A percentile compares a stretch with the other conserved stretches of the same genome.
phyloP scores from a whole-genome alignment of 2,113 vertebrate genomes.

The Meleagris gallopavo region DNA sequence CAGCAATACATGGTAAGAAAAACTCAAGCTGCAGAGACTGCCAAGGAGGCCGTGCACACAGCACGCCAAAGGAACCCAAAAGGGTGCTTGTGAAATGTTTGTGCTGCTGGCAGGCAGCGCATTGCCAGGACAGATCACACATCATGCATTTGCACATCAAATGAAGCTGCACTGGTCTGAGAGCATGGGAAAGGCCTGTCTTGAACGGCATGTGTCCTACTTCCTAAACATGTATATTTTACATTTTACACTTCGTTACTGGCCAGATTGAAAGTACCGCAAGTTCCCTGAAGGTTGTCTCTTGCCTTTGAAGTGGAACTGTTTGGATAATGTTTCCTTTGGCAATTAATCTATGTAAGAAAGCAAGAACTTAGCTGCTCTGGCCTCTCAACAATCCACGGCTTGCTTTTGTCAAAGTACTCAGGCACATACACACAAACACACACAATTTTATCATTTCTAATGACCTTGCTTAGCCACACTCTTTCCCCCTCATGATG shows the following conservation, averaged over 20 bases:
- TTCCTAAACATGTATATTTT: slow-evolving; percentile 69
- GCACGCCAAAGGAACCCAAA: slow-evolving; percentile 32
- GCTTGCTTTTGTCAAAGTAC: not conserved
- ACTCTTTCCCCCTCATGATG: not conserved
- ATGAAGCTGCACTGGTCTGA: slow-evolving; percentile 56
- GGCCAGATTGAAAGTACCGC: slow-evolving; percentile 70
- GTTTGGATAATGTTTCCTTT: slow-evolving; percentile 80
- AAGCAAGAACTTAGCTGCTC: slow-evolving; percentile 40
- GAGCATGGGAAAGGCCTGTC: slow-evolving; percentile 72
- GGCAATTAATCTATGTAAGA: slow-evolving; percentile 75
- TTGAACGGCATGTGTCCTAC: slow-evolving; percentile 66
- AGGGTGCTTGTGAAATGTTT: slow-evolving; percentile 55
- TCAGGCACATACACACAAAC: not conserved
- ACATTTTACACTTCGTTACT: slow-evolving; percentile 71
- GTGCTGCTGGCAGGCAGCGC: slow-evolving; percentile 50
- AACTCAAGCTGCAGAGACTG: slow-evolving; percentile 38
- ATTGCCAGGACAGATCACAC: slow-evolving; percentile 57
- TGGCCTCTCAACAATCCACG: not conserved
- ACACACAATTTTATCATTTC: slow-evolving; percentile 5
- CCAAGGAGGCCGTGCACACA: slow-evolving; percentile 23
- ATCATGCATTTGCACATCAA: slow-evolving; percentile 69
- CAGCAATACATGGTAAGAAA: not conserved
- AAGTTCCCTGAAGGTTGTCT: slow-evolving; percentile 70
- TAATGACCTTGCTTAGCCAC: not conserved
- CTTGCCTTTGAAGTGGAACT: slow-evolving; percentile 79